phyloP scores from a whole-genome alignment of 2,113 vertebrate species.

The Saguinus midas region DNA sequence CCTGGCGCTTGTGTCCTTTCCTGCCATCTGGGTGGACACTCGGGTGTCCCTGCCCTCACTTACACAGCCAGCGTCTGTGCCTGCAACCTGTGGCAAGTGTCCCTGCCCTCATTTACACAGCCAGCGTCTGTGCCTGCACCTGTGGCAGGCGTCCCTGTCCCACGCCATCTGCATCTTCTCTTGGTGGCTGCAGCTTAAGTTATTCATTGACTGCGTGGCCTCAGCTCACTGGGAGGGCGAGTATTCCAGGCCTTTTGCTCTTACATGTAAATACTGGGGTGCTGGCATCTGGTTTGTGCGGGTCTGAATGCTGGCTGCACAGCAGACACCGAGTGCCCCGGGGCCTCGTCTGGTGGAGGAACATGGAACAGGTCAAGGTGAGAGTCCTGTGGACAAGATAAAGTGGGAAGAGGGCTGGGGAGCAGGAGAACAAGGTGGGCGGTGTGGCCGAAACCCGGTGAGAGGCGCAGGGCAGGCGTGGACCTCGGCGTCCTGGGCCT shows the following conservation, averaged over 20 bases:
- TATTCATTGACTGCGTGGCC: not conserved
- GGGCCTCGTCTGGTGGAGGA: no score
- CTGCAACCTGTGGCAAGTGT: not conserved
- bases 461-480: no score
- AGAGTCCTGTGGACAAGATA: no score
- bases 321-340: not conserved
- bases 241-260: not conserved
- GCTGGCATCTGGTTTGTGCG: no score
- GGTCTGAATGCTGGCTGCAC: not conserved
- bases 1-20: not conserved
- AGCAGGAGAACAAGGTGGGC: not conserved
- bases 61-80: no score
- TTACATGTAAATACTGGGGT: not conserved
- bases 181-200: not conserved
- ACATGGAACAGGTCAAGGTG: no score
- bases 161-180: not conserved
- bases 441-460: not conserved
- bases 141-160: not conserved
- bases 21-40: rapidly evolving
- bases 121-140: no score
- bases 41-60: not conserved
- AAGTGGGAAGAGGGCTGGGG: not conserved
- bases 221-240: not conserved
- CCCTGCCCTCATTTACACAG: no score
- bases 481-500: not conserved